Conservation (phyloP, 2,888 invertebrate genomes). For the Drosophila histrio region DNA sequence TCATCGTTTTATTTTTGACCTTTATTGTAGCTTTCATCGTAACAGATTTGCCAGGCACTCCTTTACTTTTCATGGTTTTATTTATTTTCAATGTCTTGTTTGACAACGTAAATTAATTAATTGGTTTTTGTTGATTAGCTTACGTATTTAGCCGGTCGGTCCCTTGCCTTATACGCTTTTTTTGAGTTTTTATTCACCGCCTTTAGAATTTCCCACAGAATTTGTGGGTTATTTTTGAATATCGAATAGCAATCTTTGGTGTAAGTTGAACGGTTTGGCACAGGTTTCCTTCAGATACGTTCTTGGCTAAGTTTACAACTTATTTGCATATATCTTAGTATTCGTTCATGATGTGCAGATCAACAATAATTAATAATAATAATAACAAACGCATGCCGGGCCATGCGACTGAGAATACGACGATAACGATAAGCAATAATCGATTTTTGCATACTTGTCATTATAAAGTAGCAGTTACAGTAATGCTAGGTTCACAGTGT, state of each 20-base stretch:
- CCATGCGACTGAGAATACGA: constrained; percentile 23
- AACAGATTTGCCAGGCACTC: neutral
- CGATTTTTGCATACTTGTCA: neutral
- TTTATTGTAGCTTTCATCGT: neutral
- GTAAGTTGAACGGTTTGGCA: no score
- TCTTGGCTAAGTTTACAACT: neutral
- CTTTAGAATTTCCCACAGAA: neutral
- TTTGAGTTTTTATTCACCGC: neutral
- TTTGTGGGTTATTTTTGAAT: neutral
- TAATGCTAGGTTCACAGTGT: no score
- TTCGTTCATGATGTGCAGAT: neutral
- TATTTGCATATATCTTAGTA: neutral
- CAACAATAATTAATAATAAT: neutral
- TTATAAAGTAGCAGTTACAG: constrained; percentile 13
- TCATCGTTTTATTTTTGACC: neutral
- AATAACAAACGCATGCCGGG: constrained; percentile 4
- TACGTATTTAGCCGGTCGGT: no score
- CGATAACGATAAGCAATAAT: neutral
- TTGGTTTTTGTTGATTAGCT: no score
- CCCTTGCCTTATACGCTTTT: neutral
- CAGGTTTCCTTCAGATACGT: neutral
- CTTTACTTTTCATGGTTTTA: neutral
- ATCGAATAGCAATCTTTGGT: neutral
- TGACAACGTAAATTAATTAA: no score
- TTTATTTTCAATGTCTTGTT: neutral